A percentile compares a stretch with the other conserved stretches of the same genome.
Conservation (phyloP, 2,113 vertebrate genomes). For the Todiramphus saurophagus region DNA sequence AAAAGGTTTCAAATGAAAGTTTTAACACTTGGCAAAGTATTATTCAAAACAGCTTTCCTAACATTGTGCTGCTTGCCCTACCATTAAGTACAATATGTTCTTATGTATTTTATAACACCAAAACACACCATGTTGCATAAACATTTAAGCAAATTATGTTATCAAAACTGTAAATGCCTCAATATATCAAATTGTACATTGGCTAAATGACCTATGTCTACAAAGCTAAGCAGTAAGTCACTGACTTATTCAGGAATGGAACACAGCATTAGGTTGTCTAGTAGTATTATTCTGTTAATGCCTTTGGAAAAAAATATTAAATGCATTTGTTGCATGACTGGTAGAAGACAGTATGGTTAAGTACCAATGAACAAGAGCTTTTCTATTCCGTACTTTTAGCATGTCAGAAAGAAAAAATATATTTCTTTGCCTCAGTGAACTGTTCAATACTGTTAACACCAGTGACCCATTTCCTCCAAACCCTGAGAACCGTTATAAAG, state of each 20-base stretch:
- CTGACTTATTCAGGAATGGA: background rate
- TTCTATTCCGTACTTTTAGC: slow-evolving; percentile 13
- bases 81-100: slow-evolving; percentile 47
- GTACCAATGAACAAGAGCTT: slow-evolving; percentile 1
- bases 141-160: slow-evolving; percentile 11
- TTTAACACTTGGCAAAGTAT: slow-evolving; percentile 35
- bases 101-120: background rate
- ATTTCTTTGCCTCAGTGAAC: background rate
- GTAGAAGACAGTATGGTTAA: slow-evolving; percentile 27
- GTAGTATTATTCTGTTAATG: background rate
- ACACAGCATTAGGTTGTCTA: background rate
- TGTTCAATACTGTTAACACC: slow-evolving; percentile 9
- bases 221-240: background rate
- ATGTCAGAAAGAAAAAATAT: slow-evolving; percentile 25
- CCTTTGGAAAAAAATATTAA: background rate
- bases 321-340: slow-evolving; percentile 39
- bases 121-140: slow-evolving; percentile 26
- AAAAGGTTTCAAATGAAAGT: background rate
- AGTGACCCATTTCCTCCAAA: slow-evolving; percentile 28
- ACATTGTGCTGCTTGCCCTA: slow-evolving; percentile 30
- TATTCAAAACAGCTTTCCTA: slow-evolving; percentile 39
- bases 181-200: background rate
- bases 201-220: background rate
- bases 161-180: background rate
- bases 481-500: background rate